Base-by-base conservation (phyloP, 2,797 vertebrate genomes). In the Anomalospiza imberbis region DNA sequence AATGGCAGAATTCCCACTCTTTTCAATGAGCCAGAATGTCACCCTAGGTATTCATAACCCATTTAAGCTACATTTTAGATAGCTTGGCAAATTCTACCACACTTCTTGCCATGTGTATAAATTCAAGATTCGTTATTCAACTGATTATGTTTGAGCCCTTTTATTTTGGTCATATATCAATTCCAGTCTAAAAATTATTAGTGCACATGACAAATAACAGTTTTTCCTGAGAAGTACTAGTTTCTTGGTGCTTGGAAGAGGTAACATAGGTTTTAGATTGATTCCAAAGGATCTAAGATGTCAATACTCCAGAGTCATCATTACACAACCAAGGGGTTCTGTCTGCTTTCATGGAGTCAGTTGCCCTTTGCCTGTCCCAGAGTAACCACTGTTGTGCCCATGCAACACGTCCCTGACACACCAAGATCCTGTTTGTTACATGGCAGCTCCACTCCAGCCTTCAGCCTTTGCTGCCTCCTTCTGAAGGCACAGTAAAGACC, bases 381-480 rank as follows among this genome's bases (percentile, higher is more conserved):
- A 67, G 26, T 14, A 76, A 36, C 4, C 16, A 12, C 13, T 42
- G 32, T 3, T 36, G 32, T 32, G 21, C 10, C 15, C 47, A 7
- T 2, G 4, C 9, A 79, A 53, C 0, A 0, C 1, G 17, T 61
- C 21, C n/a, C 32, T 57, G 61, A 22, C 16, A 36, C 0, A 6
- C 24, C 0, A 0, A 85, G 28, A 57, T 19, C 32, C 22, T 2
- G 1, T 25, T 18, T 67, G 42, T 19, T 61, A n/a, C 61, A 6
- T 0, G 2, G 45, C 42, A 65, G 21, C 34, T 45, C 47, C 34
- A 50, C 18, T 67, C 34, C 48, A 45, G 14, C 5, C 40, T 85
- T 77, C 83, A 48, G 61, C 21, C 7, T 61, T 75, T 29, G 9
- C 22, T 74, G 25, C 22, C 21, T 81, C 47, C 68, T 79, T 72